These are phyloP conservation scores for Globodera ellingtonae DNA, from an alignment of 1,140 invertebrate species.

Conservation along the genomic window DNA sequence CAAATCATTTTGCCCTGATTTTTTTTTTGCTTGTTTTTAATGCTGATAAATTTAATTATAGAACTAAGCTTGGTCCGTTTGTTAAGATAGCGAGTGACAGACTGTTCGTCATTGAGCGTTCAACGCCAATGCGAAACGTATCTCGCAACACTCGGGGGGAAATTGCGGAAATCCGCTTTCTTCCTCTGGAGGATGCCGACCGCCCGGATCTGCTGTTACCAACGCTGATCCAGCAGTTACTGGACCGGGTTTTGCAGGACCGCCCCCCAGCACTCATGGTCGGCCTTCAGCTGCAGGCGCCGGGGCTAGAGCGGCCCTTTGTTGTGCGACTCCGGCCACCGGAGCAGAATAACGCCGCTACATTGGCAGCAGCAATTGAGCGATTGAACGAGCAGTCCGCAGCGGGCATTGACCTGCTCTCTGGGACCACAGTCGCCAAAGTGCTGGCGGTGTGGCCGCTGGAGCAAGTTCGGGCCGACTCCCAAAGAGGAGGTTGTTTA, in stretches of 20 bases:
- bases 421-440: background rate
- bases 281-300: slow-evolving; percentile 6
- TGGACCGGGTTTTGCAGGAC: too few relatives aligned
- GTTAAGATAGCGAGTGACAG: background rate
- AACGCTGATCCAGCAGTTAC: too few relatives aligned
- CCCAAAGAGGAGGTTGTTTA: background rate
- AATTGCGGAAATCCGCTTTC: background rate
- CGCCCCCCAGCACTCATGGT: background rate
- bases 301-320: background rate
- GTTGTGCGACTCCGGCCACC: background rate
- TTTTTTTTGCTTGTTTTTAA: too few relatives aligned
- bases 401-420: slow-evolving; percentile 5
- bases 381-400: background rate
- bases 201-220: background rate
- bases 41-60: background rate
- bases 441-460: slow-evolving; percentile 9
- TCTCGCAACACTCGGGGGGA: slow-evolving; percentile 8
- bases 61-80: background rate
- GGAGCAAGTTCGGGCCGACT: background rate
- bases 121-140: background rate
- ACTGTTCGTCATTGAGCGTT: background rate
- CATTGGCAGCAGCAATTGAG: slow-evolving; percentile 11
- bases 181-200: too few relatives aligned
- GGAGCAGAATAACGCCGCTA: slow-evolving; percentile 9
- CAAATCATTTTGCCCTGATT: too few relatives aligned